Evolutionary conservation across 2,797 vertebrate genomes (phyloP), one percentile per base, ranked within the genome.

Genomic region (Platalea minor): DNA sequence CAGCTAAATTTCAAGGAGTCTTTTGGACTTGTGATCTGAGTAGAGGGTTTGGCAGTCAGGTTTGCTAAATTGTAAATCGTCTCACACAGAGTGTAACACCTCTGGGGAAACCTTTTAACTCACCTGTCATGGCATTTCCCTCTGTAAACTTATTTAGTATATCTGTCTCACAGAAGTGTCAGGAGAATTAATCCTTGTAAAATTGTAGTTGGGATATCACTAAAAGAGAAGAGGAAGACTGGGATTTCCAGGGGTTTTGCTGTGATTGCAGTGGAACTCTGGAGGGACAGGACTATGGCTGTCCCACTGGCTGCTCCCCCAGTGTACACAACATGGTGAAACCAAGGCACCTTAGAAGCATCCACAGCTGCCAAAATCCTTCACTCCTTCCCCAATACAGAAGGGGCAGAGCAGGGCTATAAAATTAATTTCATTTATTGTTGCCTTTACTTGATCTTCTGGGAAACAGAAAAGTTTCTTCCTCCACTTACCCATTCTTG

Each of bases 41-140:
- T 29, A 26, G 23, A 46, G 18, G 25, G 45, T 37, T 31, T 85
- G 51, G 7, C 14, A 94, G 51, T 48, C 63, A 76, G 69, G 25
- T 33, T 75, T 41, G 20, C 25, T 91, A 79, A 94, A 73, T 3
- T 90, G 25, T 41, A 87, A 93, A 78, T 85, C 67, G 24, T 77
- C 63, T 93, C 80, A 73, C 39, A 39, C 28, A 35, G 16, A 84
- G 12, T 67, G 48, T 45, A 86, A 63, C 24, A 39, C 17, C 82
- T 80, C 48, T 63, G 50, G 45, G 48, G 31, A 93, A 91, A 78
- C 33, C 51, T 93, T 95, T 93, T 72, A 92, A 61, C 24, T 86
- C n/a, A 70, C 67, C 35, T 88, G 63, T 73, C 65, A 54, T 48
- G 48, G 11, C 17, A 81, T 82, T 94, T 91, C 21, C 56, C 20